Evolutionary conservation across 2,113 vertebrate species (phyloP), one percentile per base, ranked within the genome.

Genomic region (Neomonachus schauinslandi): DNA sequence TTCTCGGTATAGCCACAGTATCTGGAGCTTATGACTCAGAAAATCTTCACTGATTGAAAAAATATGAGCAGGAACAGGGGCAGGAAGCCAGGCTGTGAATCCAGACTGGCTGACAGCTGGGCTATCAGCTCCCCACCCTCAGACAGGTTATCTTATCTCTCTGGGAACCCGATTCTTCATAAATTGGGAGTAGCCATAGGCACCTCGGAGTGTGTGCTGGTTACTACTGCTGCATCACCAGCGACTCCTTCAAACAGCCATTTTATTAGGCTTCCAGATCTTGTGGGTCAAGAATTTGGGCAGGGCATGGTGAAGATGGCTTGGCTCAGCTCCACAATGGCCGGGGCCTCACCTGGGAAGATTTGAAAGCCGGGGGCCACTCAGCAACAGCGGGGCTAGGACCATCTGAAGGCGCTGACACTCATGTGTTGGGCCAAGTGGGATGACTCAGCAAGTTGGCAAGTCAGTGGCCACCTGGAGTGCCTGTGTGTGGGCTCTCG

Each of bases 21-120:
- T 94, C 82, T 55, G 69, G 36, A 92, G 39, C 18, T 36, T n/a
- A 51, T 6, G 9, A 53, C 85, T 87, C 63, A 74, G 92, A 79
- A 92, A 89, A 72, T 79, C 87, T 39, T 85, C 80, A 89, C 24
- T 88, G 79, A 91, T 46, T 80, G 63, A 71, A 97, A 90, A 49
- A 16, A 61, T 53, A 79, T 63, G 79, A 95, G 31, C 74, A 95
- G 61, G 51, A 94, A 84, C 26, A 71, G n/a, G 46, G 46, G 63
- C 14, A 55, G 93, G 81, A 80, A 89, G 49, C 63, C 63, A 33
- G 63, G 31, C 69, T 61, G 86, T 87, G 61, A 90, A 33, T 92
- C 67, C 74, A 94, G 87, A 57, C 51, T 79, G 83, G 42, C 51
- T 91, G 61, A 61, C 0, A 3, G 33, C 72, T 82, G 57, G 42